A percentile compares a stretch with the other conserved stretches of the same genome.
These are phyloP conservation scores for Platerodrilus igneus DNA, from an alignment of 2,888 invertebrate species.

Conservation along the genomic window DNA sequence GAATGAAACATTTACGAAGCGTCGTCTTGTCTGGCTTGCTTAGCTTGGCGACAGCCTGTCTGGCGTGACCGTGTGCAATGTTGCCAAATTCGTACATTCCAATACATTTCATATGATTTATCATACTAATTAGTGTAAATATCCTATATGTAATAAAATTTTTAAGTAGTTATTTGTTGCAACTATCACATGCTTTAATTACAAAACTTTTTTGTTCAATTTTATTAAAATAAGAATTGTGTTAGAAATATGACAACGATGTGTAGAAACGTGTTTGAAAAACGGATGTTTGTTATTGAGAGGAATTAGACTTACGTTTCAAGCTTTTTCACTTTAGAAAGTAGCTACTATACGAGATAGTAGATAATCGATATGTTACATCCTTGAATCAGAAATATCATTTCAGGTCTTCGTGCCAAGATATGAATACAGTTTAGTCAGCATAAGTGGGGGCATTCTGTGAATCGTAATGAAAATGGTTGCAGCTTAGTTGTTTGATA, in stretches of 20 bases:
- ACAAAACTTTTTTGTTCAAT: background rate
- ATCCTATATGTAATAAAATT: no score
- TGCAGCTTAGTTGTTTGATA: conserved; percentile 55
- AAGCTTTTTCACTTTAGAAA: no score
- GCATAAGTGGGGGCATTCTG: conserved; percentile 49
- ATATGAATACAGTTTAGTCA: conserved; percentile 61
- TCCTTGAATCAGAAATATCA: conserved; percentile 35
- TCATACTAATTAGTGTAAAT: no score
- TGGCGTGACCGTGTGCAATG: conserved; percentile 71
- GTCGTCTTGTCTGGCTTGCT: conserved; percentile 77
- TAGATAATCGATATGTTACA: no score
- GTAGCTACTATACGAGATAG: no score
- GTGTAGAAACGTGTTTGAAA: conserved; percentile 66
- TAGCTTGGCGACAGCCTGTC: conserved; percentile 91
- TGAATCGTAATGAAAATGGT: conserved; percentile 52
- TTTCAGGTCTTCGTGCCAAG: conserved; percentile 61
- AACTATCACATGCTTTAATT: no score
- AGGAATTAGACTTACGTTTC: no score
- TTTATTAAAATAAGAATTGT: conserved; percentile 1
- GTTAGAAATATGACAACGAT: conserved; percentile 52
- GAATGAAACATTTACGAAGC: conserved; percentile 46
- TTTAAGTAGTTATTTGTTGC: no score
- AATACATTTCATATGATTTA: no score
- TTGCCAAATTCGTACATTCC: conserved; percentile 59
- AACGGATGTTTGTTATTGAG: no score